phyloP scores from a whole-genome alignment of 30 jellyfish, hydroid and myxozoan species.

The Phacellophora camtschatica region DNA sequence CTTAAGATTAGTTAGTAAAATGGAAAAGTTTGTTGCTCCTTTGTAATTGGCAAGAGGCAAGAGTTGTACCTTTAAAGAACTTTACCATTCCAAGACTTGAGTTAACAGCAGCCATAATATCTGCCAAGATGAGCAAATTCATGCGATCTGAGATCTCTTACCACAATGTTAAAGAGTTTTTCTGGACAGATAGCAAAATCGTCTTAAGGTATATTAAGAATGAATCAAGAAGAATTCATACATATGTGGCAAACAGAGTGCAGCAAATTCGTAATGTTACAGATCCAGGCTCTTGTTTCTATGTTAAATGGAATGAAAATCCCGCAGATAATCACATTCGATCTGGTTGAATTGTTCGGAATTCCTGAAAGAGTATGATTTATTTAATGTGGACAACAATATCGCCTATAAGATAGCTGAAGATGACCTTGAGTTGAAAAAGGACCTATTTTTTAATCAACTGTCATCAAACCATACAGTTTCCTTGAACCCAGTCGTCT shows the following conservation, averaged over 20 bases:
- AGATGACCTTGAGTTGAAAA: too few relatives aligned
- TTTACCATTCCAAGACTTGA: constrained; percentile 36
- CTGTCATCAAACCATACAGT: too few relatives aligned
- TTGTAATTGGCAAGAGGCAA: constrained; percentile 37
- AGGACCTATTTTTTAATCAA: too few relatives aligned
- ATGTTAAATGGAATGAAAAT: too few relatives aligned
- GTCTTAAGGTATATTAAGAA: constrained; percentile 23
- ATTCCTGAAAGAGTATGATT: neutral
- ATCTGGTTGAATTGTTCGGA: neutral
- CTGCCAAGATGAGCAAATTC: constrained; percentile 15
- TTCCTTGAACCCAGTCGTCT: too few relatives aligned
- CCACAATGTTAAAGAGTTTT: constrained; percentile 4
- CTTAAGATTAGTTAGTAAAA: neutral
- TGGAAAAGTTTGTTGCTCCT: constrained; percentile 14
- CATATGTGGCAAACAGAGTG: constrained; percentile 32
- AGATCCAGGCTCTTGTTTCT: too few relatives aligned
- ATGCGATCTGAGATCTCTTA: neutral
- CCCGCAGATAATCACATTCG: neutral
- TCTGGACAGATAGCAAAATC: constrained; percentile 50
- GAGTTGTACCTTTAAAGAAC: constrained; percentile 36
- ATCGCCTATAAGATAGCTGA: neutral
- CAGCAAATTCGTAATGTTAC: neutral
- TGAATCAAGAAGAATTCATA: constrained; percentile 36
- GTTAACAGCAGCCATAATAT: constrained; percentile 15
- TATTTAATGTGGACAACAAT: neutral